Conservation (phyloP, 2,113 vertebrate genomes). For the Prunella himalayana region DNA sequence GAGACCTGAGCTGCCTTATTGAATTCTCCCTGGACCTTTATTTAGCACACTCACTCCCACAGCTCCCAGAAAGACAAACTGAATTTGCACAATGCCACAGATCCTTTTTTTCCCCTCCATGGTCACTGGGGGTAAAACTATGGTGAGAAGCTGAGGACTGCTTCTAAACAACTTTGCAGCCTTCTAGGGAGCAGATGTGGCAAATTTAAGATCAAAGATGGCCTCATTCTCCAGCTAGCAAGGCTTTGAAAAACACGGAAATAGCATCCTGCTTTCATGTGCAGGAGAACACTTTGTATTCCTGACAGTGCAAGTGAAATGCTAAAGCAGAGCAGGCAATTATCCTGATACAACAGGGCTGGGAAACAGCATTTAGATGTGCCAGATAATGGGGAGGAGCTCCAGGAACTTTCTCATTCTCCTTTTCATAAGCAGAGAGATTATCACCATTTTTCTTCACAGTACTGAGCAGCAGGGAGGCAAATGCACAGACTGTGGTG, state of each 20-base stretch:
- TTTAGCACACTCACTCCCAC: background rate
- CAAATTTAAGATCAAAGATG: conserved; percentile 39
- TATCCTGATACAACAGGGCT: background rate
- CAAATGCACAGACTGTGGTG: background rate
- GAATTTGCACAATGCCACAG: background rate
- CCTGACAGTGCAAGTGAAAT: conserved; percentile 21
- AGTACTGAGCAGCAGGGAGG: background rate
- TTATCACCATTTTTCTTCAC: conserved; percentile 24
- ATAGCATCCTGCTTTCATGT: conserved; percentile 27
- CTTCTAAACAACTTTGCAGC: background rate
- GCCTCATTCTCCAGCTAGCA: conserved; percentile 20
- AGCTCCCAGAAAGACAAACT: background rate
- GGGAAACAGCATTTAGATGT: conserved; percentile 6
- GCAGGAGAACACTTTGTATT: conserved; percentile 36
- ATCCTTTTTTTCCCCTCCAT: fast-evolving
- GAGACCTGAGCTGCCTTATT: background rate
- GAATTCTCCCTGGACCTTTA: background rate
- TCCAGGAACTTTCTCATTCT: conserved; percentile 21
- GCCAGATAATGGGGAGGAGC: background rate
- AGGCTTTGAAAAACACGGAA: background rate
- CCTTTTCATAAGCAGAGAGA: conserved; percentile 5
- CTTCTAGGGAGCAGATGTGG: background rate
- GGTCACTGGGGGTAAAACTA: background rate
- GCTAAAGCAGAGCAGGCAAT: conserved; percentile 33
- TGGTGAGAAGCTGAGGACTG: background rate